A percentile compares a stretch with the other conserved stretches of the same genome.
Conservation (phyloP, 35 echinoderm and acorn worm genomes). For the Apostichopus californicus region DNA sequence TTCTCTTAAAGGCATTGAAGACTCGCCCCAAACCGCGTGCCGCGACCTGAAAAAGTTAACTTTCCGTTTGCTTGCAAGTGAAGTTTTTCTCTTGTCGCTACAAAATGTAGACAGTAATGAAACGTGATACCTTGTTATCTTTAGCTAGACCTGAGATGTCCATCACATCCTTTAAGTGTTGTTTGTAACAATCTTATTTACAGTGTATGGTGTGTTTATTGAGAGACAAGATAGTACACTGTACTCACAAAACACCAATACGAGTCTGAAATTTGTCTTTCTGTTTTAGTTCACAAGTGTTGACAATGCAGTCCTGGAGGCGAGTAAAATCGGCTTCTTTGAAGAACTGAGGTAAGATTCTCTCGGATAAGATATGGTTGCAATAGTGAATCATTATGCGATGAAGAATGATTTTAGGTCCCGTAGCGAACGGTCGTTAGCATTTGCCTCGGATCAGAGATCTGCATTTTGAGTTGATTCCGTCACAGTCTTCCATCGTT, state of each 20-base stretch:
- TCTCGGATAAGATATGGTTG: not conserved
- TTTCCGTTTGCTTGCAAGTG: too few relatives aligned
- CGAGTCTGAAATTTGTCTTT: not conserved
- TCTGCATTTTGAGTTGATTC: not conserved
- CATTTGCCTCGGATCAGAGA: not conserved
- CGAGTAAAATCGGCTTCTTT: not conserved
- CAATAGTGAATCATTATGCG: too few relatives aligned
- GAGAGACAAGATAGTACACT: not conserved
- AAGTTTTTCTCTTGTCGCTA: too few relatives aligned
- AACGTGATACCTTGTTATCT: too few relatives aligned
- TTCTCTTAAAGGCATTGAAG: too few relatives aligned
- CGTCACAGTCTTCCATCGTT: not conserved
- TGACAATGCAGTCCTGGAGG: not conserved
- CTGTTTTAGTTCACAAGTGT: not conserved
- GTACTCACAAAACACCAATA: not conserved
- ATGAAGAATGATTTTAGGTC: not conserved
- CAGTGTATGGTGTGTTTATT: not conserved
- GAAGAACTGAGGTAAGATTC: not conserved
- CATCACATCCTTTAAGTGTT: not conserved
- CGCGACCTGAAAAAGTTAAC: too few relatives aligned
- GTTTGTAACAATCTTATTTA: not conserved
- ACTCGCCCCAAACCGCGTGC: too few relatives aligned
- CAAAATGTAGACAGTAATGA: too few relatives aligned
- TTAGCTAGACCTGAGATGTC: not conserved
- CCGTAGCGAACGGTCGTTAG: not conserved